Evolutionary conservation across 1,140 invertebrate genomes (phyloP).

Genomic region (Rhagoletis zephyria): DNA sequence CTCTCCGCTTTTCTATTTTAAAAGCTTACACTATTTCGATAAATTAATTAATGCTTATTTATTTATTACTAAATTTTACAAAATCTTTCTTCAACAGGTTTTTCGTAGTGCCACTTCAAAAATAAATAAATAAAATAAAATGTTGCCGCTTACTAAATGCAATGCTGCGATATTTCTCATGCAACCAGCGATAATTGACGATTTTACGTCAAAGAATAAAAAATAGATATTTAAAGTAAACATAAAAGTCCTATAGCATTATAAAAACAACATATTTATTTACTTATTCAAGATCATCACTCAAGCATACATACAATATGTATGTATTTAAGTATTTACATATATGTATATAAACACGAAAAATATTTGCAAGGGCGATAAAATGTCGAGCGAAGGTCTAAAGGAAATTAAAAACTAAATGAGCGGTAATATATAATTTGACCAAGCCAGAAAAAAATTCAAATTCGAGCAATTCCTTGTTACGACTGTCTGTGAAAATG

Average conservation of each 20-base stretch:
- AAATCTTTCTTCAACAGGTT: background rate
- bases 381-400: background rate
- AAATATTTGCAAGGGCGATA: background rate
- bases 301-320: background rate
- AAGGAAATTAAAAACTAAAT: constrained; percentile 2
- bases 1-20: no score
- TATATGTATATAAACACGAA: no score
- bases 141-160: background rate
- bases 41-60: no score
- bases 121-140: background rate
- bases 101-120: background rate
- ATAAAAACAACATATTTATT: no score
- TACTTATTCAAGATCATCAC: no score
- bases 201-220: background rate
- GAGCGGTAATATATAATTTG: background rate
- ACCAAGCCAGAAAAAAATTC: background rate
- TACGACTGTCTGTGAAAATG: background rate
- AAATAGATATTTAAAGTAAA: no score
- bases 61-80: background rate
- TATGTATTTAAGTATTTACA: background rate
- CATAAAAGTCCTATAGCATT: no score
- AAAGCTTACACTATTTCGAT: no score
- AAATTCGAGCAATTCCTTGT: background rate
- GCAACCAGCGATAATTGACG: background rate
- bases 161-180: background rate